phyloP scores from a whole-genome alignment of 2,888 invertebrate genomes.

The Ctena decussata region DNA sequence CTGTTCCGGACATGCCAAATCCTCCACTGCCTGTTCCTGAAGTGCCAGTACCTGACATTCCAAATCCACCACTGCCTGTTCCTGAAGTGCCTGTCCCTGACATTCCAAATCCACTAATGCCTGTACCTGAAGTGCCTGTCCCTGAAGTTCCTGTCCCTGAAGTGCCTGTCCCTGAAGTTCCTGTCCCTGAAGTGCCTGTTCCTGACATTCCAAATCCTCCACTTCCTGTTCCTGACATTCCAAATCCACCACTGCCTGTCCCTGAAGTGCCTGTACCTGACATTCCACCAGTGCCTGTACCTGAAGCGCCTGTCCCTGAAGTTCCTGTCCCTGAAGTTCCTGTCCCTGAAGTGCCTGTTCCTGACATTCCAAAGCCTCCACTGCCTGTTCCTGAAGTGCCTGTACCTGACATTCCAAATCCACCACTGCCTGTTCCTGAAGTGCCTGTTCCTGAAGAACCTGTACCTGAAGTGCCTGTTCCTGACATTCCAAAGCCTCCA shows the following conservation, averaged over 20 bases:
- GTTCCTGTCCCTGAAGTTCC: background rate
- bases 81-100: too few species aligned
- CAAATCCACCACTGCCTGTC: background rate
- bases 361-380: background rate
- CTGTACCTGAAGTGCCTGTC: too few species aligned
- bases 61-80: constrained; percentile 2
- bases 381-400: constrained; percentile 6
- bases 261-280: background rate
- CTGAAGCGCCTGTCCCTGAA: background rate
- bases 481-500: background rate
- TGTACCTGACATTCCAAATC: background rate
- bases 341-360: background rate
- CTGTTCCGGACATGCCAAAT: too few species aligned
- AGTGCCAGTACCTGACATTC: background rate
- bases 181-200: background rate
- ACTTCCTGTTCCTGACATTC: background rate
- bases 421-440: background rate
- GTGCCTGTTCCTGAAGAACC: background rate
- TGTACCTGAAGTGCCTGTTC: background rate
- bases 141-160: constrained; percentile 26
- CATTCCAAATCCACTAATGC: too few species aligned
- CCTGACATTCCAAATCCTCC: background rate
- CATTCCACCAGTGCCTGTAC: background rate
- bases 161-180: constrained; percentile 32
- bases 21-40: background rate